Evolutionary conservation across 1,140 invertebrate species (phyloP), one percentile per base, ranked within the genome.

Genomic region (Sminthurinus signatus): DNA sequence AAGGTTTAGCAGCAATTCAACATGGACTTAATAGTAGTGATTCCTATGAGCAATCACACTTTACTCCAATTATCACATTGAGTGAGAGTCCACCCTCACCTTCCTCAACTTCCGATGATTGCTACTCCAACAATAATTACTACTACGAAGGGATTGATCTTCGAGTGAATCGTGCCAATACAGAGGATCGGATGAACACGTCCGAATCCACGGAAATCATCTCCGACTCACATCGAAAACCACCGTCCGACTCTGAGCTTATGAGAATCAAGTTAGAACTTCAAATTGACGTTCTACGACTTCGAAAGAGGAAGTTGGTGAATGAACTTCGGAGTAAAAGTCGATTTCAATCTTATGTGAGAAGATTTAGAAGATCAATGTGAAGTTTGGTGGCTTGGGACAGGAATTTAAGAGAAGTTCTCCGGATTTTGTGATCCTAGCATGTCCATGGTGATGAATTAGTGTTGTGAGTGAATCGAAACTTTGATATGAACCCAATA

Each of bases 241-340:
- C 51, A 19, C 15, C 36, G 10, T 28, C 27, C 14, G 36, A 42
- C 17, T 2, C 54, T 14, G 46, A 64, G 46, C 61, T 71, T 39
- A 52, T 61, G 29, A 61, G 64, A 19, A 44, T 54, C 23, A 62
- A 66, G 32, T 54, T 72, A 4, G 63, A 69, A 27, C 51, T 72
- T 4, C 70, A 72, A 67, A 69, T 72, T 46, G 64, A 69, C 42
- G 64, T 72, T 4, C 42, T 72, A n/a, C 62, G 62, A 58, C 65
- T 72, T 10, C 48, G 67, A 28, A 72, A 69, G 29, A 32, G 59
- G 52, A 72, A 69, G 48, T 43, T 72, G 42, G 52, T 58, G 8
- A 54, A 56, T 2, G 70, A 72, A 32, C 54, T 72, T 19, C 54
- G 60, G 36, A 60, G 28, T 23, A 32, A 23, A 17, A 56, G 23